These are phyloP conservation scores for Phenganax stokvisi DNA, from an alignment of 92 coral and sea anemone species.

Conservation along the genomic window DNA sequence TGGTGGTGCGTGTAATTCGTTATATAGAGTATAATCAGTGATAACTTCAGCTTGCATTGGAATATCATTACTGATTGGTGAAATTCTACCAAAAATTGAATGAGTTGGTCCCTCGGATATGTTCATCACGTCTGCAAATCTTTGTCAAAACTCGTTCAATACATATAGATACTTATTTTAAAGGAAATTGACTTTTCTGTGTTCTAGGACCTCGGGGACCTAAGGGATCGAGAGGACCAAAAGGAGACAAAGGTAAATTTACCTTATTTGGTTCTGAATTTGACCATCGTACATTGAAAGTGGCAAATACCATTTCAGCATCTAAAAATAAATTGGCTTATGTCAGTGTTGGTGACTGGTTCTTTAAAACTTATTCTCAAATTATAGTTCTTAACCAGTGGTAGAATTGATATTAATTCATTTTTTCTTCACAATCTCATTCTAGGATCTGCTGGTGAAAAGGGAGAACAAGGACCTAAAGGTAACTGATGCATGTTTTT, in stretches of 20 bases:
- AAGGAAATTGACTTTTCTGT: not conserved
- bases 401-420: no score
- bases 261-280: not conserved
- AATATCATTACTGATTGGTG: no score
- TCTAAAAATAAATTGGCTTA: not conserved
- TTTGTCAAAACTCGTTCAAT: not conserved
- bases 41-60: no score
- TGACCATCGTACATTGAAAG: not conserved
- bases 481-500: not conserved
- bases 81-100: no score
- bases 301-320: not conserved
- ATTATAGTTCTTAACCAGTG: no score
- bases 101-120: no score
- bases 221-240: slow-evolving; percentile 20
- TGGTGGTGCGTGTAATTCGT: no score
- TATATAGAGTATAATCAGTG: not conserved
- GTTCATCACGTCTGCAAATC: no score
- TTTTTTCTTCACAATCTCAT: not conserved
- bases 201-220: slow-evolving; percentile 22
- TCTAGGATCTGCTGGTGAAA: slow-evolving; percentile 30
- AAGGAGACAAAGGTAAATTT: slow-evolving; percentile 30
- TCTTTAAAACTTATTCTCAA: no score
- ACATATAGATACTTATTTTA: not conserved
- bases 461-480: slow-evolving; percentile 24
- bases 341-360: no score